These are phyloP conservation scores for Sebastes oblongus DNA, from an alignment of 2,797 vertebrate genomes.

Conservation along the genomic window DNA sequence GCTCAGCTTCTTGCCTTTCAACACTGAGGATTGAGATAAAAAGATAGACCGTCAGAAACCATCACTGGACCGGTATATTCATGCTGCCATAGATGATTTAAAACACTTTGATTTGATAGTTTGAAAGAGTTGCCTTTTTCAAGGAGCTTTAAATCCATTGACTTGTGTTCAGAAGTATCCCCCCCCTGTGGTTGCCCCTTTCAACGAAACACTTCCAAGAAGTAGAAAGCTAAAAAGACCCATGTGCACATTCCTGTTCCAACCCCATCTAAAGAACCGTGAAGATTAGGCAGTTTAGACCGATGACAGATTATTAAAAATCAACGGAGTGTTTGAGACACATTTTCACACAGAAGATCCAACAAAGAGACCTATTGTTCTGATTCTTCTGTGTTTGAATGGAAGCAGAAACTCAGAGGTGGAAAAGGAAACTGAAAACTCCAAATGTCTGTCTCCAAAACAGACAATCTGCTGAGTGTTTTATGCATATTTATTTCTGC, in stretches of 20 bases:
- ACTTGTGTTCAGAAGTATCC: neutral
- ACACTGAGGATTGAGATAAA: slow-evolving; percentile 78
- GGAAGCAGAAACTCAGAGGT: neutral
- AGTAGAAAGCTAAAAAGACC: neutral
- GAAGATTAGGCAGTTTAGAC: neutral
- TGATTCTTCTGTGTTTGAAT: neutral
- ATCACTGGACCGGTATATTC: neutral
- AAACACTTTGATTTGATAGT: neutral
- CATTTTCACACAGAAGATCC: neutral
- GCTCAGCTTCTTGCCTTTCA: slow-evolving; percentile 99
- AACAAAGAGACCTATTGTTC: neutral
- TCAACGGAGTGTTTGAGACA: neutral
- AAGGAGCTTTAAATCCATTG: neutral
- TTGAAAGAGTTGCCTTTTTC: neutral
- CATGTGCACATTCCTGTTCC: neutral
- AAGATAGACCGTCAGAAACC: neutral
- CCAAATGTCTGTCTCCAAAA: neutral
- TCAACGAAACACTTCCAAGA: neutral
- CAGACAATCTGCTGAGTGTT: neutral
- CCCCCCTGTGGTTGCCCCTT: neutral
- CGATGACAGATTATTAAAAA: neutral
- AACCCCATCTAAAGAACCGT: neutral
- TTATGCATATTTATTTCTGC: neutral
- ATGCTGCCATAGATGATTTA: neutral
- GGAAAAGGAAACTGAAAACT: neutral